phyloP scores from a whole-genome alignment of 2,113 vertebrate species.

The Craseonycteris thonglongyai region DNA sequence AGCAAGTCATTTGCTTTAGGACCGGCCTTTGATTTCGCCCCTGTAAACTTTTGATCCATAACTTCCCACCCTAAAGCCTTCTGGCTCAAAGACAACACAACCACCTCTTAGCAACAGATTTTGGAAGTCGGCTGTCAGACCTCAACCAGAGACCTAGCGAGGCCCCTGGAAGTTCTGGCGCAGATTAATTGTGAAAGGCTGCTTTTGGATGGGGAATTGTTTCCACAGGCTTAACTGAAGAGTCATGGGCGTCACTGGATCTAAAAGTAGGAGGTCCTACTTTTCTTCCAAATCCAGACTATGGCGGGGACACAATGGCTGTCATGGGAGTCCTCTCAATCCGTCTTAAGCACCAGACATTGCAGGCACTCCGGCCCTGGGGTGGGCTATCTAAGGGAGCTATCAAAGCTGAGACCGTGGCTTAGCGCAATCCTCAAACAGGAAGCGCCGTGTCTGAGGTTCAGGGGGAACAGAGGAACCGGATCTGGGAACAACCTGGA shows the following conservation, averaged over 20 bases:
- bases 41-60: not conserved
- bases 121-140: constrained; percentile 1
- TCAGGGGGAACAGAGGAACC: not conserved
- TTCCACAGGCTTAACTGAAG: not conserved
- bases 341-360: not conserved
- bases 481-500: not conserved
- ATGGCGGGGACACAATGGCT: not conserved
- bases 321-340: not conserved
- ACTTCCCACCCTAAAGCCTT: not conserved
- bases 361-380: not conserved
- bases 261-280: not conserved
- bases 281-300: constrained; percentile 9
- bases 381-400: accelerated
- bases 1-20: not conserved
- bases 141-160: not conserved
- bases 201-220: not conserved
- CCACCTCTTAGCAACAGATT: not conserved
- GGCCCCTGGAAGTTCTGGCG: not conserved
- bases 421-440: not conserved
- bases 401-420: not conserved
- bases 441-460: not conserved
- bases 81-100: not conserved
- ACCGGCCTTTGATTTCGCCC: not conserved
- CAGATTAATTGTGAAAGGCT: constrained; percentile 14
- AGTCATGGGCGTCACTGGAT: not conserved